phyloP scores from a whole-genome alignment of 2,113 vertebrate genomes.

The Ceyx melanurus region DNA sequence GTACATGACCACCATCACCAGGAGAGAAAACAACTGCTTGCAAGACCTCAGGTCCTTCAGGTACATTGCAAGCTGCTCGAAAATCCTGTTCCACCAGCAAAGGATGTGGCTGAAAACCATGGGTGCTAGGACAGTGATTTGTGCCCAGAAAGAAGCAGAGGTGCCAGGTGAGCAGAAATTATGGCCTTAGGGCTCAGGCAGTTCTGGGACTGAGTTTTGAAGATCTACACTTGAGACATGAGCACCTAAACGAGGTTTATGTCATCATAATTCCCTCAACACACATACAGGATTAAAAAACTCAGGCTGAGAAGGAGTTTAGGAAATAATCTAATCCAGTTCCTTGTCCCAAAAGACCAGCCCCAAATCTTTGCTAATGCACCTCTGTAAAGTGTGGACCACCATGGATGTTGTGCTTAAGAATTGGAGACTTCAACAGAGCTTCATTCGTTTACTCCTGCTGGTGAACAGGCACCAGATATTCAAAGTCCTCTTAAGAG shows the following conservation, averaged over 20 bases:
- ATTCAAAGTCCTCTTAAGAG: neutral
- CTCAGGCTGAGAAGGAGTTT: neutral
- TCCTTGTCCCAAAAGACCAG: rapidly evolving
- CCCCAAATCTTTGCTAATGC: neutral
- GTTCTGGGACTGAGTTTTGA: neutral
- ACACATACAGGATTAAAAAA: neutral
- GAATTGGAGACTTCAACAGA: neutral
- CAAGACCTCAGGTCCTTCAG: neutral
- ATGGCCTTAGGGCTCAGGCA: neutral
- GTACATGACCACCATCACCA: neutral
- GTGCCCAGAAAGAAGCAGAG: neutral
- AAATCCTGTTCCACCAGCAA: neutral
- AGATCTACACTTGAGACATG: neutral
- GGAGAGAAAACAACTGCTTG: neutral
- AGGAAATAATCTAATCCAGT: neutral
- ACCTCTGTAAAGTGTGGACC: neutral
- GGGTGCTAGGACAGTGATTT: neutral
- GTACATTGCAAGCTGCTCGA: neutral
- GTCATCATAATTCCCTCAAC: neutral
- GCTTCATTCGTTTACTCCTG: neutral
- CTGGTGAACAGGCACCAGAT: neutral
- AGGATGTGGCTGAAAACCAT: neutral
- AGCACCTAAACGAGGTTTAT: neutral
- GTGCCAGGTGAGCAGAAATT: neutral
- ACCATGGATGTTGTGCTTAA: neutral